These are phyloP conservation scores for Eristalis arbustorum DNA, from an alignment of 2,888 invertebrate species.

Conservation along the genomic window DNA sequence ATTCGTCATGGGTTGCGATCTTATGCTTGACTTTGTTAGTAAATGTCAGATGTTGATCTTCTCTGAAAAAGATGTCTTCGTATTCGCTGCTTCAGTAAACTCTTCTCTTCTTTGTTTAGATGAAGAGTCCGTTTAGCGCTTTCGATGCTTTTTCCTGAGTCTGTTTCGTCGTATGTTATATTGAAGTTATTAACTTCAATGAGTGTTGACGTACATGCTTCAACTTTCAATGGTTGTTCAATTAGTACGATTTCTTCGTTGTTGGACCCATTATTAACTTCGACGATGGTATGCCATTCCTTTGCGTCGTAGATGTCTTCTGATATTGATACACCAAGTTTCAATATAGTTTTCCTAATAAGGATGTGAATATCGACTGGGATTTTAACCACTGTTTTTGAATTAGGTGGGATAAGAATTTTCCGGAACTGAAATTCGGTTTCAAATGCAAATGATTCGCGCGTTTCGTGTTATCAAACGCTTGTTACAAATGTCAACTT, in stretches of 20 bases:
- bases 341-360: neutral
- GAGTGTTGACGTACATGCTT: conserved; percentile 7
- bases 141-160: neutral
- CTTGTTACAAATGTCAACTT: neutral
- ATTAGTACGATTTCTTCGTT: neutral
- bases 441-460: neutral
- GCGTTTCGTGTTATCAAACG: neutral
- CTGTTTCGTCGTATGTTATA: neutral
- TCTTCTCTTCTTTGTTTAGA: no score
- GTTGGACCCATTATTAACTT: neutral
- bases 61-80: no score
- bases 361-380: neutral
- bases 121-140: neutral
- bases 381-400: neutral
- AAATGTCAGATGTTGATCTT: no score
- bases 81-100: no score
- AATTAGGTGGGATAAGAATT: neutral
- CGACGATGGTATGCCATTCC: no score
- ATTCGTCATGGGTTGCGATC: no score
- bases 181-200: conserved; percentile 1
- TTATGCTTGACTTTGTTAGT: neutral
- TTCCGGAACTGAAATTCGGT: neutral
- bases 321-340: neutral
- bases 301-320: neutral
- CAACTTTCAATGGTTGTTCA: conserved; percentile 5